Evolutionary conservation across 1,140 invertebrate genomes (phyloP).

Genomic region (Ceratina australensis): DNA sequence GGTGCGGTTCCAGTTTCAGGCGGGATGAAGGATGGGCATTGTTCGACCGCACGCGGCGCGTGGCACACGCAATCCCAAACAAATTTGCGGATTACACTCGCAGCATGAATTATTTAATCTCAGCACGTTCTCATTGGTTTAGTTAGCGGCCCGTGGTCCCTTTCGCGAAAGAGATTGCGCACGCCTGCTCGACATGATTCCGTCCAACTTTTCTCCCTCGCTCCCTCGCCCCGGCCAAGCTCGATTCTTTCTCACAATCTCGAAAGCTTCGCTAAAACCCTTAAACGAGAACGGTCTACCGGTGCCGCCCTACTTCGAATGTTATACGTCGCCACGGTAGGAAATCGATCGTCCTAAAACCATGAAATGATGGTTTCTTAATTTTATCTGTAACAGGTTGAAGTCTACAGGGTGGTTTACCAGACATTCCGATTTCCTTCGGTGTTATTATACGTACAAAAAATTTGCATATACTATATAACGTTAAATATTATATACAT

Average conservation of each 20-base stretch:
- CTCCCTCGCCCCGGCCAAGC: neutral
- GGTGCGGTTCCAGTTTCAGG: neutral
- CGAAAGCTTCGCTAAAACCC: neutral
- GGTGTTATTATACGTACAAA: too few relatives aligned
- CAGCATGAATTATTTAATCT: conserved; percentile 77
- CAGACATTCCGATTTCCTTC: too few relatives aligned
- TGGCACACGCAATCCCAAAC: conserved; percentile 74
- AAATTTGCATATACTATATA: too few relatives aligned
- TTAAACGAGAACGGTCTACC: neutral
- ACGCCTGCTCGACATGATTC: conserved; percentile 63
- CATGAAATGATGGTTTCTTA: too few relatives aligned
- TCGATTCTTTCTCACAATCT: neutral
- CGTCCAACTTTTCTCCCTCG: neutral
- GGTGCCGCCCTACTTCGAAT: too few relatives aligned
- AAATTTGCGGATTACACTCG: conserved; percentile 77
- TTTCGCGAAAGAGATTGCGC: conserved; percentile 65
- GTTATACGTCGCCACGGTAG: too few relatives aligned
- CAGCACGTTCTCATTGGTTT: conserved; percentile 75
- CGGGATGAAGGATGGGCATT: conserved; percentile 71
- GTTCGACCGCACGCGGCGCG: conserved; percentile 74
- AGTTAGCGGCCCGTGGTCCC: conserved; percentile 72
- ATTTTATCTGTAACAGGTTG: too few relatives aligned
- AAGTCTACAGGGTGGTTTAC: too few relatives aligned
- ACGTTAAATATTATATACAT: too few relatives aligned
- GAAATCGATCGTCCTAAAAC: too few relatives aligned